These are phyloP conservation scores for Dasyornis broadbenti DNA, from an alignment of 2,113 vertebrate genomes.

Conservation along the genomic window DNA sequence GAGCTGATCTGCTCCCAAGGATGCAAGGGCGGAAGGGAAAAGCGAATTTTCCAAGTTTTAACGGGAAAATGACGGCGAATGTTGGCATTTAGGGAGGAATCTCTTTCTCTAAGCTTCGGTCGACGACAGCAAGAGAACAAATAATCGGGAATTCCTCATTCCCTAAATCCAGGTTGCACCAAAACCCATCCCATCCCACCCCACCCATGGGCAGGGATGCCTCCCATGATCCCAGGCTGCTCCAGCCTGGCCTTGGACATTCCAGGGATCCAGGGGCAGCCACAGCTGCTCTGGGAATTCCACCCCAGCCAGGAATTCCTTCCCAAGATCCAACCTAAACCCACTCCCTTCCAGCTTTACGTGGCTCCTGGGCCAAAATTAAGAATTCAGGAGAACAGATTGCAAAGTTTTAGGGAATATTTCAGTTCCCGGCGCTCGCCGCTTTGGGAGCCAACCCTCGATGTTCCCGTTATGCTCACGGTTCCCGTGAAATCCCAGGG, in stretches of 20 bases:
- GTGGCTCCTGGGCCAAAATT: neutral
- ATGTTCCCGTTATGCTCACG: accelerated
- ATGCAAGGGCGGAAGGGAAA: neutral
- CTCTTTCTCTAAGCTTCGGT: neutral
- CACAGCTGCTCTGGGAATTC: neutral
- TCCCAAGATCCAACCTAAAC: neutral
- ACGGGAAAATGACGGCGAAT: neutral
- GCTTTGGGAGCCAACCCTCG: neutral
- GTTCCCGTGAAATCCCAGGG: neutral
- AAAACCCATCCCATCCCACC: neutral
- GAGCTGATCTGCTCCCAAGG: neutral
- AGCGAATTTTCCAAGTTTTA: neutral
- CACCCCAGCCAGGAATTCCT: neutral
- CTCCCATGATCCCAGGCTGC: neutral
- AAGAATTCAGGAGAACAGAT: neutral
- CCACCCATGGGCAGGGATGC: neutral
- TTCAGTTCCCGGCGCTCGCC: neutral
- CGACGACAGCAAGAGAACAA: neutral
- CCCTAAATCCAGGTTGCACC: neutral
- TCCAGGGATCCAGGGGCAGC: neutral
- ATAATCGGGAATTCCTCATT: neutral
- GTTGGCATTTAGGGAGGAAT: neutral
- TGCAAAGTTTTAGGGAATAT: neutral
- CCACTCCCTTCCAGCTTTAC: neutral
- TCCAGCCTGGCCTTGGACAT: neutral